phyloP scores from a whole-genome alignment of 2,797 vertebrate genomes.

The Fringilla coelebs region DNA sequence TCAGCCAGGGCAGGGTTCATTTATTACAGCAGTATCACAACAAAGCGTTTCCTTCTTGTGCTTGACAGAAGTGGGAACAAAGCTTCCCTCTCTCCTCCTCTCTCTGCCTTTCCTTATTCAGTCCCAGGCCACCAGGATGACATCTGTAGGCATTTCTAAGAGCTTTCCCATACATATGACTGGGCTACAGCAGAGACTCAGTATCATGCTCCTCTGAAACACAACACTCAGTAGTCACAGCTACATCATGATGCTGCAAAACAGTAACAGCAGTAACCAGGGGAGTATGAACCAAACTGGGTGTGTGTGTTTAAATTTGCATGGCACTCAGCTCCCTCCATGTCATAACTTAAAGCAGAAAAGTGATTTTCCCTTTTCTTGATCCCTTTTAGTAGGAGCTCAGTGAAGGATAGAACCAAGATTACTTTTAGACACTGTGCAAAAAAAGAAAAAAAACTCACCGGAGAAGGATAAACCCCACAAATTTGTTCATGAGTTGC shows the following conservation, averaged over 20 bases:
- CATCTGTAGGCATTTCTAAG: background rate
- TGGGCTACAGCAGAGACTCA: background rate
- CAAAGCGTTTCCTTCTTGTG: background rate
- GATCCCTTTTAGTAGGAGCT: background rate
- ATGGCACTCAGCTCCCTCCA: background rate
- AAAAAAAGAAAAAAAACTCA: background rate
- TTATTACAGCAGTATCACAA: background rate
- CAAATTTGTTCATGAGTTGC: constrained; percentile 28
- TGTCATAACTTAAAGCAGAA: background rate
- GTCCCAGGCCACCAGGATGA: background rate
- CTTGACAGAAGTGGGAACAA: background rate
- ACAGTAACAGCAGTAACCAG: background rate
- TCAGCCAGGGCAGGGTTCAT: background rate
- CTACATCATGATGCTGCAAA: background rate
- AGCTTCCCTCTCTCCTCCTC: background rate
- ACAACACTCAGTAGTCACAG: background rate
- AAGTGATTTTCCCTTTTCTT: background rate
- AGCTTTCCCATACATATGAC: background rate
- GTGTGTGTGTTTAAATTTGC: background rate
- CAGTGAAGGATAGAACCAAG: background rate
- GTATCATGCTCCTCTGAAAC: background rate
- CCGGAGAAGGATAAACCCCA: constrained; percentile 26
- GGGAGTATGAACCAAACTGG: background rate
- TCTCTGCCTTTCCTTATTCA: background rate
- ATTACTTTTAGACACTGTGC: background rate